Base-by-base conservation (phyloP, 2,888 invertebrate species). In the Eubasilissa splendida region DNA sequence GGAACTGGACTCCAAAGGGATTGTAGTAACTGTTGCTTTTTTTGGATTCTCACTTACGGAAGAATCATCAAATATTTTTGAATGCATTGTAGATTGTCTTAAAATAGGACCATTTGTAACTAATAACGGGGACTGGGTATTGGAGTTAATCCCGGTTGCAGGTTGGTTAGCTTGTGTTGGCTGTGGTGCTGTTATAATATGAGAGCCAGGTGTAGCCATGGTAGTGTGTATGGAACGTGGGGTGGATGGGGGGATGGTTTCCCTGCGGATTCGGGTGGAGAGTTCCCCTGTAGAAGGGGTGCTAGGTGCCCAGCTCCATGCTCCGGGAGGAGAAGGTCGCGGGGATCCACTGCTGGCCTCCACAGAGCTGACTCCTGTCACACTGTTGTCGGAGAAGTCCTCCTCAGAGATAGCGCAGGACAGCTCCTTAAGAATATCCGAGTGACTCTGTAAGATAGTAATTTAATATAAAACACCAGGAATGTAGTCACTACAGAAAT, bases 401-500 rank as follows among this genome's bases (percentile, higher is more conserved):
- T 90, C 90, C 78, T 90, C 89, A 81, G 90, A 89, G 81, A 92
- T 91, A 11, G 88, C 87, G 85, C 93, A 93, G 1, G 92, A 91
- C 42, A 93, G 87, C 83, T 92, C 91, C 84, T 88, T 90, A 60
- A 93, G 87, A 84, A 93, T 89, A 73, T 92, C 91, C 85, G 92
- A 75, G 56, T 84, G 82, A 42, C 73, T 74, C 84, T 84, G 79
- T 31, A 82, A 84, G 50, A 22, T 22, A 42, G 58, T 66, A 75
- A 70, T 77, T 42, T 42, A 42, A 42, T 42, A 42, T 42, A 42
- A 42, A 42, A 0, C 42, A 42, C 7, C 42, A 42, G 42, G 42
- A 42, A 42, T 5, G 42, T 42, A 42, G 42, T 42, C 42, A 42
- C 4, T 42, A 42, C 42, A 42, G 42, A 5, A 42, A 42, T 42